These are phyloP conservation scores for Myotis brandtii DNA, from an alignment of 2,113 vertebrate species.

Conservation along the genomic window DNA sequence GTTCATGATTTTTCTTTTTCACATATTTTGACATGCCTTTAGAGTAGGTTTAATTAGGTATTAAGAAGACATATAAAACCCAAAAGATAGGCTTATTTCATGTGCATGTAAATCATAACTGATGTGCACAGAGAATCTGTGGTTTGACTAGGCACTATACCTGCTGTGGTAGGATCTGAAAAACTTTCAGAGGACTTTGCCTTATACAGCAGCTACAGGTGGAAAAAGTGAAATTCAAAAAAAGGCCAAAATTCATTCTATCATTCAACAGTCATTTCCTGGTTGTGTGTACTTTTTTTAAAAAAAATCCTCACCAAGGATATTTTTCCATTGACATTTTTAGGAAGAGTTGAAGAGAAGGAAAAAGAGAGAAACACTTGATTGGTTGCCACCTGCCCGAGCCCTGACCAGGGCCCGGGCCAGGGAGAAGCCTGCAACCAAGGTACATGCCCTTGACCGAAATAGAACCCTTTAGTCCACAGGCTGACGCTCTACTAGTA, in stretches of 20 bases:
- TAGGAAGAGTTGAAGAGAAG: no score
- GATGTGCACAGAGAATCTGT: neutral
- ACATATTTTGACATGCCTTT: neutral
- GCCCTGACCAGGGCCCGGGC: no score
- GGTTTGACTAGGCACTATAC: no score
- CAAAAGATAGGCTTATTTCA: neutral
- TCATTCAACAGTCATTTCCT: neutral
- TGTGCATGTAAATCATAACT: neutral
- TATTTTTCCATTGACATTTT: no score
- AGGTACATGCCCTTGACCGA: no score
- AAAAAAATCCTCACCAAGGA: no score
- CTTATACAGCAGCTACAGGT: neutral
- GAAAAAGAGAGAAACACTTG: no score
- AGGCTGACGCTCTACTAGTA: no score
- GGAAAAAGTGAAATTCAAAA: neutral
- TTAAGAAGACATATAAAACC: neutral
- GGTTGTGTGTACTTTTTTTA: neutral
- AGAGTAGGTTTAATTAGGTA: neutral
- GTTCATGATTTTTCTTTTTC: neutral
- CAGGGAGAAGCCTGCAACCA: no score
- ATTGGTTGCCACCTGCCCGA: no score
- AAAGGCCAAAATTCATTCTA: neutral
- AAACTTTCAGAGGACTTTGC: neutral
- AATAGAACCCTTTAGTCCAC: no score
- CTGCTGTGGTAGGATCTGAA: neutral